phyloP scores from a whole-genome alignment of 2,797 vertebrate species.

The Sus cebifrons region DNA sequence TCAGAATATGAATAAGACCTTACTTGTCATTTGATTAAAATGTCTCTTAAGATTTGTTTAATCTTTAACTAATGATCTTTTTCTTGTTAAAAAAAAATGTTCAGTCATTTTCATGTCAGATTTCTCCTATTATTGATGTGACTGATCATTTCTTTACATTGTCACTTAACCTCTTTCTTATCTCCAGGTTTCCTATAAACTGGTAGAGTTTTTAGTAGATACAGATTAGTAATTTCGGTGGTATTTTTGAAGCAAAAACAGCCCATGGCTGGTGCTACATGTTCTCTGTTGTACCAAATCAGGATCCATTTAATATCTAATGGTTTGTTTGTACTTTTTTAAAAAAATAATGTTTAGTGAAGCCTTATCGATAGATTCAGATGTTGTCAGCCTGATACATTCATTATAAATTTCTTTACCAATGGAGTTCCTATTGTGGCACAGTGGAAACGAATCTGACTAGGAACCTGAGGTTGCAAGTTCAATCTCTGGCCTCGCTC shows the following conservation, averaged over 20 bases:
- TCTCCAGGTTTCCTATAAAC: background rate
- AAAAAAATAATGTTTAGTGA: background rate
- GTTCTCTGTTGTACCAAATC: background rate
- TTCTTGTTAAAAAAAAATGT: background rate
- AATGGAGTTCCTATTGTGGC: no score
- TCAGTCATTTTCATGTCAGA: background rate
- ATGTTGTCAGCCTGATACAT: background rate
- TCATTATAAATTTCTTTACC: background rate
- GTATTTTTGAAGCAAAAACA: background rate
- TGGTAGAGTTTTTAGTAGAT: background rate
- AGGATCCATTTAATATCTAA: background rate
- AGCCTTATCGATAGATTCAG: background rate
- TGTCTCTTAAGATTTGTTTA: background rate
- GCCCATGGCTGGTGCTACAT: background rate
- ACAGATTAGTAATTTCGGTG: background rate
- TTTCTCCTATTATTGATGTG: background rate
- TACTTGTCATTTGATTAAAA: background rate
- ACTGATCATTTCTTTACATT: background rate
- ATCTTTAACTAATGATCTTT: background rate
- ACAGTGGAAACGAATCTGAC: no score
- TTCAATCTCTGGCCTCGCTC: no score
- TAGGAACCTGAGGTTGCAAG: no score
- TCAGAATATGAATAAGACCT: conserved; percentile 6
- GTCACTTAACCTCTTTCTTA: background rate
- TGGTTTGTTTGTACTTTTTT: background rate